Evolutionary conservation across 2,113 vertebrate species (phyloP), one percentile per base, ranked within the genome.

Genomic region (Clarias magur): DNA sequence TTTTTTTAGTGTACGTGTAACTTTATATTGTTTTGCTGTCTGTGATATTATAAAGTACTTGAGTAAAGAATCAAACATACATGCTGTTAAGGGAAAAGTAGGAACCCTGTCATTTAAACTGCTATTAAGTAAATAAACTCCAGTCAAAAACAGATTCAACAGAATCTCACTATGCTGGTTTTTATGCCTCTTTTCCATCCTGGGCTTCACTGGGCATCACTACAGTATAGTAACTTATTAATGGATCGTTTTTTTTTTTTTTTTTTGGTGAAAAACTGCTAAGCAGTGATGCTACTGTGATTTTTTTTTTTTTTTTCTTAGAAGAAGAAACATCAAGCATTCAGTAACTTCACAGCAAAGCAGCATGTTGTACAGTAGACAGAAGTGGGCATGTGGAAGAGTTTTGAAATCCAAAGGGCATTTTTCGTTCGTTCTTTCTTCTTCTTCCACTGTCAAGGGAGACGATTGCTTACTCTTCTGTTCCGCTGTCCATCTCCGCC

Each of bases 401-500:
- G 63, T 83, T 56, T 27, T 73, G 3, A 60, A 70, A 60, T 70
- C 73, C 76, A 54, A 84, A 48, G 30, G 72, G 70, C 63, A 67
- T 27, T 78, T 78, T 56, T 56, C 5, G n/a, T 72, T 56, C 19
- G 19, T 72, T 56, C 19, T 11, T 82, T 78, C 73, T 79, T 86
- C 42, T 87, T 13, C 30, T 54, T 57, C 38, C 54, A 12, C 25
- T 16, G 75, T 56, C 38, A 63, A 8, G 48, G 70, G 75, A 57
- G 65, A 25, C 13, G 54, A 59, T 27, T 25, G 78, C 56, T 73
- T n/a, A 54, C 76, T 84, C 80, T 75, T 62, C 78, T 23, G 59
- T 38, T 65, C 48, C 48, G 65, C 82, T 83, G 84, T 87, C 91
- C 87, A 84, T 89, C 88, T 38, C 38, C 19, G 27, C n/a, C 78